A percentile compares a stretch with the other conserved stretches of the same genome.
phyloP scores from a whole-genome alignment of 53 echinoderm and acorn worm genomes.

The Echinometra lucunter region DNA sequence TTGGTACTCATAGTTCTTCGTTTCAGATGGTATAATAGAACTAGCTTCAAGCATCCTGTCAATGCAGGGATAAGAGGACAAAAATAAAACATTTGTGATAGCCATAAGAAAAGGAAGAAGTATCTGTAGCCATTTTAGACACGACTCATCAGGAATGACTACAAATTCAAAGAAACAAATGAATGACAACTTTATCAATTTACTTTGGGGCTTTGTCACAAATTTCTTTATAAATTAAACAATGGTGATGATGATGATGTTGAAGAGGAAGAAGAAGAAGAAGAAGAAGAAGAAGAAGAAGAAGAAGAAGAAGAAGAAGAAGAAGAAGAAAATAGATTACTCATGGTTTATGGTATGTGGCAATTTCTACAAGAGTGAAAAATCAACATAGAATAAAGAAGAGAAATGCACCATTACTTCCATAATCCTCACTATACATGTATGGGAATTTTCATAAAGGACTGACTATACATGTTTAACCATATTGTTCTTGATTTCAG shows the following conservation, averaged over 20 bases:
- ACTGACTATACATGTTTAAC: no score
- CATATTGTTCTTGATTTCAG: not conserved
- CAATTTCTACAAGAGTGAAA: not conserved
- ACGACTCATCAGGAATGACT: not conserved
- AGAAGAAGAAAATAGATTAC: not conserved
- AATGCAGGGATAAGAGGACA: constrained; percentile 1
- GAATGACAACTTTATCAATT: not conserved
- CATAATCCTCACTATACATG: no score
- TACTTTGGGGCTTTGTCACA: no score
- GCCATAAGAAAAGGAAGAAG: not conserved
- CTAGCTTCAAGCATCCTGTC: constrained; percentile 60
- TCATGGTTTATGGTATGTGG: not conserved
- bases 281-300: no score
- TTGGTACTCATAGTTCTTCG: constrained; percentile 59
- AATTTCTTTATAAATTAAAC: no score
- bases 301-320: not conserved
- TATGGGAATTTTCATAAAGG: no score
- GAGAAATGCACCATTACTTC: no score
- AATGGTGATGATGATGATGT: not conserved
- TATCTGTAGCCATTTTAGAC: not conserved
- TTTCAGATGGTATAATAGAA: constrained; percentile 54
- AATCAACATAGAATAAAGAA: no score
- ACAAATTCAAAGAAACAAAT: not conserved
- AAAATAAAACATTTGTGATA: not conserved
- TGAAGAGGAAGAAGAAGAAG: not conserved